Conservation (phyloP, 2,888 invertebrate genomes). For the Lingula anatina region DNA sequence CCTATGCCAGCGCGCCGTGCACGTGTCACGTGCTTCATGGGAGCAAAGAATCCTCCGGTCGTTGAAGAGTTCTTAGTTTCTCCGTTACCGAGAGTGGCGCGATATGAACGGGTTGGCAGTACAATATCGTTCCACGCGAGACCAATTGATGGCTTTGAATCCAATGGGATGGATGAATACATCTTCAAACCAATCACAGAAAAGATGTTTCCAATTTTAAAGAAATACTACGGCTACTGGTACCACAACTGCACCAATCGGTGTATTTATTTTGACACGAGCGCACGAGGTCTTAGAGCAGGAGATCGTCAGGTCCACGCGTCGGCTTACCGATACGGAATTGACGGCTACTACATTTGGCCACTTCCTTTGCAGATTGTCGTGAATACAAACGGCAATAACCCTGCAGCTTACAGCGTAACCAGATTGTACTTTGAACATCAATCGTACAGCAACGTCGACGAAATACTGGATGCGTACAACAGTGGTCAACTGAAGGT, state of each 20-base stretch:
- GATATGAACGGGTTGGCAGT: neutral
- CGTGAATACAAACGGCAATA: neutral
- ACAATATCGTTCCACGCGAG: too few species aligned
- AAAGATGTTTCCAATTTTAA: constrained; percentile 20
- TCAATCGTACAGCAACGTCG: neutral
- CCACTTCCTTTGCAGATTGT: constrained; percentile 35
- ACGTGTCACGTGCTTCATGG: neutral
- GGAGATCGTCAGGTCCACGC: constrained; percentile 31
- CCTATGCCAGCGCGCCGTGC: neutral
- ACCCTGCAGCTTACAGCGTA: neutral
- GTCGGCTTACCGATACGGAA: constrained; percentile 27
- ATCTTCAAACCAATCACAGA: too few species aligned
- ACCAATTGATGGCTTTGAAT: too few species aligned
- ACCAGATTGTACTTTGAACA: neutral
- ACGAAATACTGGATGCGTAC: neutral
- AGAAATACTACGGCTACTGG: constrained; percentile 25
- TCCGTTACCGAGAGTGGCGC: neutral
- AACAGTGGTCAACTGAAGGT: too few species aligned
- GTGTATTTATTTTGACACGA: constrained; percentile 25
- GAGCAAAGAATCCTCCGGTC: neutral
- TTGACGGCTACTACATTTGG: constrained; percentile 34
- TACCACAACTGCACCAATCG: constrained; percentile 33
- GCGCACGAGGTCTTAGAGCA: constrained; percentile 20
- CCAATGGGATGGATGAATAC: too few species aligned
- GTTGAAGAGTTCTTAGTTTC: neutral